Evolutionary conservation across 2,113 vertebrate genomes (phyloP).

Genomic region (Myanophis thanlyinensis): DNA sequence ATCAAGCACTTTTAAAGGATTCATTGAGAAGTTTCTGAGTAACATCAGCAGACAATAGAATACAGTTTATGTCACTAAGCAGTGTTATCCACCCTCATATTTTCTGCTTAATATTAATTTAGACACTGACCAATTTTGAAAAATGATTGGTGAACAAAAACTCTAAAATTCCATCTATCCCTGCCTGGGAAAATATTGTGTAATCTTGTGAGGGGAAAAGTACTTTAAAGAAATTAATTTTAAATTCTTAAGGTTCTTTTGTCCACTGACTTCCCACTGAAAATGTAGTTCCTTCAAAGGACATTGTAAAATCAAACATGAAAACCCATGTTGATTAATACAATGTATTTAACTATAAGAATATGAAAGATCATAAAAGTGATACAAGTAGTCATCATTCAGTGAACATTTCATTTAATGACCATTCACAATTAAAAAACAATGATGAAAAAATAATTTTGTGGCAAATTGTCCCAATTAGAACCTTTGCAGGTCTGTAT

Average conservation of each 20-base stretch:
- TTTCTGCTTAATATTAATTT: background rate
- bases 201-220: no score
- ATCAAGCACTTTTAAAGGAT: background rate
- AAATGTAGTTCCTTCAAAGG: background rate
- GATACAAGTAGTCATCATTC: background rate
- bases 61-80: background rate
- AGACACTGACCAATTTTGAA: background rate
- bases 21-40: background rate
- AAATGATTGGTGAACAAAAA: background rate
- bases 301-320: background rate
- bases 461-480: background rate
- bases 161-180: background rate
- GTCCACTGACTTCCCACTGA: background rate
- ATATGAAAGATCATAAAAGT: background rate
- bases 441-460: background rate
- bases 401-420: background rate
- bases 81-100: background rate
- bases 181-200: background rate
- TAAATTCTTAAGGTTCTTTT: background rate
- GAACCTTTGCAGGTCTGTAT: background rate
- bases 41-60: background rate
- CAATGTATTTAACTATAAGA: background rate
- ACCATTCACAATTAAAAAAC: background rate
- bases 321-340: background rate
- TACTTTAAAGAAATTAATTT: background rate